Conservation (phyloP, 2,113 vertebrate genomes). For the Halichoerus grypus region DNA sequence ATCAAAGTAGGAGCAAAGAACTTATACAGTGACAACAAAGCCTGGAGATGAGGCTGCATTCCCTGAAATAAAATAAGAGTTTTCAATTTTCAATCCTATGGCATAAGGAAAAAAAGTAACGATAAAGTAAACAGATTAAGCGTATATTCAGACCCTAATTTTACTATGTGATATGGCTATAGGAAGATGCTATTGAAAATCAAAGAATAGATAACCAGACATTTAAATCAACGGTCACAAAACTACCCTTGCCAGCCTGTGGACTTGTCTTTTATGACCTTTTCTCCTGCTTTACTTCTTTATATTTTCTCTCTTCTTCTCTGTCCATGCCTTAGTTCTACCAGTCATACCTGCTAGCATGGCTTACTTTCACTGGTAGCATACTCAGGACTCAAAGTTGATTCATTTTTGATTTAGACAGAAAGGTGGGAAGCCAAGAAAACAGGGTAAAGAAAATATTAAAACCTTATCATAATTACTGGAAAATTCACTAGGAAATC, state of each 20-base stretch:
- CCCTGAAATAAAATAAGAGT: conserved; percentile 88
- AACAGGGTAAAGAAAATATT: conserved; percentile 44
- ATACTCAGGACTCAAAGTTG: conserved; percentile 5
- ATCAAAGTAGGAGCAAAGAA: conserved; percentile 93
- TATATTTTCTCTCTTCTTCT: conserved; percentile 35
- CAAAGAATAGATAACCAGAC: not conserved
- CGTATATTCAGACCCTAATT: conserved; percentile 13
- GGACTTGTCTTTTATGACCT: conserved; percentile 17
- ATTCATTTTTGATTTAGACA: conserved; percentile 32
- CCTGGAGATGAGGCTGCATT: conserved; percentile 91
- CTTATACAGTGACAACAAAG: conserved; percentile 94
- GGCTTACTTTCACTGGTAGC: not conserved
- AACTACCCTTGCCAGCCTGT: not conserved
- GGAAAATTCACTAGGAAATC: conserved; percentile 9
- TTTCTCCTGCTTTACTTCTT: conserved; percentile 5
- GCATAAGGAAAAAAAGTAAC: not conserved
- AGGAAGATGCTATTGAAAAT: conserved; percentile 9
- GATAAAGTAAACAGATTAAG: conserved; percentile 19
- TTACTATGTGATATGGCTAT: not conserved
- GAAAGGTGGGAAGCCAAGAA: conserved; percentile 46
- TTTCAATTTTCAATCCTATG: conserved; percentile 35
- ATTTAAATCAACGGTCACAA: conserved; percentile 44
- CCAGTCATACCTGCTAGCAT: not conserved
- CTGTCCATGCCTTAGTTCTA: not conserved
- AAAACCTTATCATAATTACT: conserved; percentile 1